phyloP scores from a whole-genome alignment of 2,797 vertebrate genomes.

The Gymnoscopelus braueri region DNA sequence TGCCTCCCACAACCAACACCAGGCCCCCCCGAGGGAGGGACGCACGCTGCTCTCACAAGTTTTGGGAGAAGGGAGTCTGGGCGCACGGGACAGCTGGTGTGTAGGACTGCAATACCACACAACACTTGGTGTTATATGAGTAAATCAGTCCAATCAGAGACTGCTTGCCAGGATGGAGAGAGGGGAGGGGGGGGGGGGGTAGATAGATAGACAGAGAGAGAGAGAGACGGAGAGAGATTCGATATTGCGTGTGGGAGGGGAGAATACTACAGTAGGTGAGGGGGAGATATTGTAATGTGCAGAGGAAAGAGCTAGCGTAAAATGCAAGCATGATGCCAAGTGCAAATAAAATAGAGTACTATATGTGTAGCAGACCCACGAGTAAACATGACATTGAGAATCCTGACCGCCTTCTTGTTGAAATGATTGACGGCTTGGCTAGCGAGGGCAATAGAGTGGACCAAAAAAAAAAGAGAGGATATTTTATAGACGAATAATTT shows the following conservation, averaged over 20 bases:
- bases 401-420: constrained; percentile 6
- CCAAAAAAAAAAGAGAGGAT: too few species aligned
- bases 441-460: too few species aligned
- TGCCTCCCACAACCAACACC: constrained; percentile 65
- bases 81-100: constrained; percentile 79
- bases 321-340: not conserved
- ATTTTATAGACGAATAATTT: too few species aligned
- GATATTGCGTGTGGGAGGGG: constrained; percentile 40
- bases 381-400: constrained; percentile 2
- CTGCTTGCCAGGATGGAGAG: constrained; percentile 50
- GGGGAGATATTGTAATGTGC: constrained; percentile 24
- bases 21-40: constrained; percentile 32
- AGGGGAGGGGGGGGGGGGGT: not conserved
- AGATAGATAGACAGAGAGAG: not conserved
- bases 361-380: not conserved
- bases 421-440: not conserved
- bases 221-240: constrained; percentile 53
- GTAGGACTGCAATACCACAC: constrained; percentile 78
- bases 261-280: constrained; percentile 39
- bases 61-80: constrained; percentile 63
- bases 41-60: constrained; percentile 61
- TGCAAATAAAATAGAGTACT: not conserved
- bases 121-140: constrained; percentile 70
- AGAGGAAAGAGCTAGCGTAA: too few species aligned
- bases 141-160: constrained; percentile 51